Evolutionary conservation across 1,140 invertebrate species (phyloP).

Genomic region (Drosophila kurseongensis): DNA sequence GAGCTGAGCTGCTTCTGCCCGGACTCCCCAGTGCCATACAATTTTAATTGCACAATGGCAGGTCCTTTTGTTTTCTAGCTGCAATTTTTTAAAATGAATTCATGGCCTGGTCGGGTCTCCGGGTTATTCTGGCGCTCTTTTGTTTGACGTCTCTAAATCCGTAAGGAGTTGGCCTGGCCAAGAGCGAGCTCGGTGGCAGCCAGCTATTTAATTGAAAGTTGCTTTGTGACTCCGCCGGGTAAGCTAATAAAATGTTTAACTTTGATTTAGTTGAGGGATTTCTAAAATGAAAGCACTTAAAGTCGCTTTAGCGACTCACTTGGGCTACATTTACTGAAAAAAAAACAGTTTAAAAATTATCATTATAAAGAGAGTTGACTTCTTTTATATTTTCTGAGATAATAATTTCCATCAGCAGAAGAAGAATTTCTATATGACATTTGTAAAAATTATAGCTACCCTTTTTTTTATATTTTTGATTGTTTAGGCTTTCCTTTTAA

Average conservation of each 20-base stretch:
- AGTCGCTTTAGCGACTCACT: constrained; percentile 9
- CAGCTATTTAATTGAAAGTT: constrained; percentile 81
- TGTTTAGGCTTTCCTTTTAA: too few relatives aligned
- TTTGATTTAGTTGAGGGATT: constrained; percentile 83
- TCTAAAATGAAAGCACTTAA: constrained; percentile 65
- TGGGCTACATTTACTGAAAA: not conserved
- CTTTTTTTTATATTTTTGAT: too few relatives aligned
- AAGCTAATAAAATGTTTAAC: constrained; percentile 81
- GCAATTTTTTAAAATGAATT: constrained; percentile 78
- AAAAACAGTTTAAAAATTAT: not conserved
- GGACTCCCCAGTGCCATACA: constrained; percentile 71
- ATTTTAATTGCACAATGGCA: constrained; percentile 82
- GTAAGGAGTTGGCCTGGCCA: constrained; percentile 52
- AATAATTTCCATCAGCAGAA: too few relatives aligned
- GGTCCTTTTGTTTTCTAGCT: constrained; percentile 70
- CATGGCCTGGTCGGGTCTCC: constrained; percentile 55
- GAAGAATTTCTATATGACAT: too few relatives aligned
- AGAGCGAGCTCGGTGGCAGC: constrained; percentile 14
- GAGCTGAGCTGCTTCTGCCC: constrained; percentile 12
- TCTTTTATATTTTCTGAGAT: too few relatives aligned
- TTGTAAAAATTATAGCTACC: too few relatives aligned
- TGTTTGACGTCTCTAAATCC: constrained; percentile 77
- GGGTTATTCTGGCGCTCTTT: constrained; percentile 55
- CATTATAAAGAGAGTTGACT: not conserved
- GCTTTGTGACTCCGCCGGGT: constrained; percentile 74